A percentile compares a stretch with the other conserved stretches of the same genome.
Evolutionary conservation across 2,113 vertebrate species (phyloP).

Genomic region (Sinocyclocheilus maitianheensis): DNA sequence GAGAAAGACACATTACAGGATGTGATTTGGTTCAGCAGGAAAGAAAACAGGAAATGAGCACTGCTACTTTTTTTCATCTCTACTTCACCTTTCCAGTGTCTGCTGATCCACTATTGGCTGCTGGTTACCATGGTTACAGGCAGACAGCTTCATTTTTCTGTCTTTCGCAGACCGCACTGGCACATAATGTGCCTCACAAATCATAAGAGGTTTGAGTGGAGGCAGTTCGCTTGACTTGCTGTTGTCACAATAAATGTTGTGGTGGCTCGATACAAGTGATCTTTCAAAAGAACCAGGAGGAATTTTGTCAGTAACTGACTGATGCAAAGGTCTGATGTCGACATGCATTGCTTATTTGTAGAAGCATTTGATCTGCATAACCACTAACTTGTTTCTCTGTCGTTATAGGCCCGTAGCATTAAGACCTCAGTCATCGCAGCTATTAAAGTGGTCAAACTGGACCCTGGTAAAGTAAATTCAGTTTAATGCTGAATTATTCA

Average conservation of each 20-base stretch:
- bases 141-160: constrained; percentile 20
- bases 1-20: constrained; percentile 55
- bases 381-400: not conserved
- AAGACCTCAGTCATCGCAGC: constrained; percentile 74
- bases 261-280: not conserved
- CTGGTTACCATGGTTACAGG: constrained; percentile 50
- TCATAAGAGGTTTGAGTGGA: not conserved
- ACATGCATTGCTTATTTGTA: not conserved
- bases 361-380: not conserved
- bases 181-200: not conserved
- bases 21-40: constrained; percentile 56
- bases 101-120: constrained; percentile 48
- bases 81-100: constrained; percentile 49
- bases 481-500: not conserved
- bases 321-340: not conserved
- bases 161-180: not conserved
- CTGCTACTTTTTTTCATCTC: constrained; percentile 43
- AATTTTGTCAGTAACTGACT: not conserved
- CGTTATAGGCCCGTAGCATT: constrained; percentile 71
- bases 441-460: constrained; percentile 79
- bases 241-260: not conserved
- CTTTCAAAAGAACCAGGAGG: not conserved
- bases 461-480: constrained; percentile 70
- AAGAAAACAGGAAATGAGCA: constrained; percentile 65
- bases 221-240: not conserved